Percentiles rank a stretch among this genome's conserved stretches.
These are phyloP conservation scores for Pelochelys cantorii DNA, from an alignment of 2,797 vertebrate genomes.

Conservation along the genomic window DNA sequence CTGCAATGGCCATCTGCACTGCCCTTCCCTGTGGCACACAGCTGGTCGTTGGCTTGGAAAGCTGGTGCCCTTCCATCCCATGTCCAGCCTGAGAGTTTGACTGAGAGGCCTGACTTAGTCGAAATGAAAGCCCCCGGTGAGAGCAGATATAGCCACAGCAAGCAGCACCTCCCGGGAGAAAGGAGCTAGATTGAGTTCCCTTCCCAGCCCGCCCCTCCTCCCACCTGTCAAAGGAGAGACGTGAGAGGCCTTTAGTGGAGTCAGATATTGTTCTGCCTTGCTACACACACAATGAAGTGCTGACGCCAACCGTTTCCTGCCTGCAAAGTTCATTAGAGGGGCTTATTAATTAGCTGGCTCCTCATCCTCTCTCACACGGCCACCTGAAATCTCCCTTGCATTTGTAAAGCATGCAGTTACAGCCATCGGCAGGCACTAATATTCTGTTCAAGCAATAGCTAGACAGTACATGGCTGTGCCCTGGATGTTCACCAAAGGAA, in stretches of 20 bases:
- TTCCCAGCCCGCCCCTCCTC: not conserved
- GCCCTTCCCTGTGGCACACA: rapidly evolving
- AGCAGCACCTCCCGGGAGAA: constrained; percentile 4
- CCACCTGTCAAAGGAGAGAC: rapidly evolving
- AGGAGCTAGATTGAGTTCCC: not conserved
- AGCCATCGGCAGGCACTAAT: constrained; percentile 37
- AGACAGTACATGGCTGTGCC: not conserved
- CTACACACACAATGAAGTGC: not conserved
- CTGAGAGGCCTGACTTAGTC: not conserved
- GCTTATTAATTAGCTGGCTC: constrained; percentile 55
- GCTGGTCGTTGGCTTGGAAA: not conserved
- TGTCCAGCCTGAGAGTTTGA: not conserved
- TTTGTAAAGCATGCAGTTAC: constrained; percentile 50
- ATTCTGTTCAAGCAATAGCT: constrained; percentile 14
- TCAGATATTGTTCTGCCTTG: rapidly evolving
- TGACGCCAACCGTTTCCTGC: constrained; percentile 7
- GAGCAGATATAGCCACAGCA: not conserved
- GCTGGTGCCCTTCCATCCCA: not conserved
- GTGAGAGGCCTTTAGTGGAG: rapidly evolving
- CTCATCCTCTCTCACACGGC: rapidly evolving
- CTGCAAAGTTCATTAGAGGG: constrained; percentile 35
- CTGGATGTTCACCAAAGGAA: not conserved
- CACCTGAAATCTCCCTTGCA: constrained; percentile 48
- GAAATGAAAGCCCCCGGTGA: not conserved
- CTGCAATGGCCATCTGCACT: not conserved